Percentiles rank a stretch among this genome's conserved stretches.
Evolutionary conservation across 2,888 invertebrate species (phyloP).

Genomic region (Watsonalla binaria): DNA sequence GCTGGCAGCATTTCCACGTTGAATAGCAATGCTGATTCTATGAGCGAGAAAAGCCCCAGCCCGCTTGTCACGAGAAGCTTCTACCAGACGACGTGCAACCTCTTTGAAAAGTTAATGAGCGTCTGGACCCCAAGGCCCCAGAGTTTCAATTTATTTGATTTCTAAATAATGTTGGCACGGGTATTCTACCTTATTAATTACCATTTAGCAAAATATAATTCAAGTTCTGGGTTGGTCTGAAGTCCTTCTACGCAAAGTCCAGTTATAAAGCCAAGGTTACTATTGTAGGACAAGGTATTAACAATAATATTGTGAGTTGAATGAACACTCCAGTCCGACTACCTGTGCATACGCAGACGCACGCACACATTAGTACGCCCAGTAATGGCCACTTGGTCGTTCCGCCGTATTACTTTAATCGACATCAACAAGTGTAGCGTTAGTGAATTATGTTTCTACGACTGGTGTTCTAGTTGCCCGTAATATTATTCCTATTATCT

Average conservation of each 20-base stretch:
- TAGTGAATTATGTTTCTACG: conserved; percentile 16
- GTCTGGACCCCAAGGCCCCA: too few species aligned
- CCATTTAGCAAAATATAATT: not conserved
- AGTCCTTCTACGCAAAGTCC: not conserved
- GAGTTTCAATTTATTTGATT: too few species aligned
- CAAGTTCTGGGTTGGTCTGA: not conserved
- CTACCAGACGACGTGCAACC: too few species aligned
- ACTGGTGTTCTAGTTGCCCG: not conserved
- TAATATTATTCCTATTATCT: too few species aligned
- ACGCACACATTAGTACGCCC: conserved; percentile 38
- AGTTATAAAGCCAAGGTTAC: not conserved
- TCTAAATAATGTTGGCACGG: too few species aligned
- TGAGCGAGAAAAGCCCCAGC: too few species aligned
- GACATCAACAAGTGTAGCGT: conserved; percentile 54
- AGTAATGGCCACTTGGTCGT: conserved; percentile 52
- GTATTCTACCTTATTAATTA: too few species aligned
- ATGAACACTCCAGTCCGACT: conserved; percentile 21
- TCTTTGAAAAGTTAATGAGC: too few species aligned
- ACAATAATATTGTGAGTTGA: conserved; percentile 12
- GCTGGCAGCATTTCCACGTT: too few species aligned
- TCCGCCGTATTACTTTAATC: conserved; percentile 66
- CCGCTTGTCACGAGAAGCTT: too few species aligned
- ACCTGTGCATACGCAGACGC: conserved; percentile 36
- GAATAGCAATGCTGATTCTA: too few species aligned
- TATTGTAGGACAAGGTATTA: not conserved